These are phyloP conservation scores for Lepus timidus DNA, from an alignment of 2,113 vertebrate genomes.

Conservation along the genomic window DNA sequence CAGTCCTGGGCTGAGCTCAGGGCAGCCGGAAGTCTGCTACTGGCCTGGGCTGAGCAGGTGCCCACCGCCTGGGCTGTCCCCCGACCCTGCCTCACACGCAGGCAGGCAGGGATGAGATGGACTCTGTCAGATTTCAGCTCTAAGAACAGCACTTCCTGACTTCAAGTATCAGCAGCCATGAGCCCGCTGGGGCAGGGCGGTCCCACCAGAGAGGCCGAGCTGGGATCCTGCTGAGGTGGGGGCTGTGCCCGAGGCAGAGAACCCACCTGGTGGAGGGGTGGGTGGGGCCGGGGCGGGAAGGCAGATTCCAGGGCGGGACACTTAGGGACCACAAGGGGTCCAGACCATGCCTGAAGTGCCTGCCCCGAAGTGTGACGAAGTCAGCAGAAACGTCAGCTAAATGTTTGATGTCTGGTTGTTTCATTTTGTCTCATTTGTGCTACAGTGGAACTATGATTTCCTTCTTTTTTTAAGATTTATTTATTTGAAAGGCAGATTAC, in stretches of 20 bases:
- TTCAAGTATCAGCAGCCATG: accelerated
- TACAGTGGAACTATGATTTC: not conserved
- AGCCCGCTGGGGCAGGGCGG: not conserved
- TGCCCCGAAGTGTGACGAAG: not conserved
- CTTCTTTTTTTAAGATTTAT: too few relatives aligned
- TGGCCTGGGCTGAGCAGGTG: not conserved
- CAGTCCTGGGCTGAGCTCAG: not conserved
- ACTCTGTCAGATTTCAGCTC: not conserved
- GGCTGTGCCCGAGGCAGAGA: accelerated
- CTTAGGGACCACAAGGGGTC: too few relatives aligned
- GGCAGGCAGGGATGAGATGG: not conserved
- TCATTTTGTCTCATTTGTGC: not conserved
- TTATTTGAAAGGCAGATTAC: too few relatives aligned
- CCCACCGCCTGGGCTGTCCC: not conserved
- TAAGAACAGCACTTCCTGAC: not conserved
- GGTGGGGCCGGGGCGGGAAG: not conserved
- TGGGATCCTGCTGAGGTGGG: accelerated
- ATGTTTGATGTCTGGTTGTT: not conserved
- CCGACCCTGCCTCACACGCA: not conserved
- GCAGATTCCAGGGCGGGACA: not conserved
- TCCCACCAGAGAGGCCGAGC: not conserved
- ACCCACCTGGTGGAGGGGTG: not conserved
- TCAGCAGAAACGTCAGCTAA: too few relatives aligned
- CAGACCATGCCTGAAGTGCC: accelerated
- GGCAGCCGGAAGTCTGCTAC: too few relatives aligned